Evolutionary conservation across 2,113 vertebrate species (phyloP), one percentile per base, ranked within the genome.

Genomic region (Sylvietta virens): DNA sequence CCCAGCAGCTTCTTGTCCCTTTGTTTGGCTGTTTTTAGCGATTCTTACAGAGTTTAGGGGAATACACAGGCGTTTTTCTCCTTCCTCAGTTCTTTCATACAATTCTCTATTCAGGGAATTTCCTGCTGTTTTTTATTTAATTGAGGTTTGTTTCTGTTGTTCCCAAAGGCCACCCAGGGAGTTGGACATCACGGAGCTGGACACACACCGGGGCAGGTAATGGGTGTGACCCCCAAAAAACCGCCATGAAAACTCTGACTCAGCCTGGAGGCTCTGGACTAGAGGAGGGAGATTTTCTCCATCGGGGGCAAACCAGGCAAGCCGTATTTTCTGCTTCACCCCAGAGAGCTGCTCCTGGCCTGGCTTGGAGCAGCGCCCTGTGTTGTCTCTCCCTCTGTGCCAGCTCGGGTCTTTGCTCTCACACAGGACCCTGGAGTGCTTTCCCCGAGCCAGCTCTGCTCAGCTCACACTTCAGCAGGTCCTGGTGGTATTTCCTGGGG

Each of bases 181-280:
- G 42, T 1, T 50, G 65, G 65, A 39, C 14, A 13, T 35, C 7
- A 5, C 3, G 13, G 70, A 82, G 42, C 73, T 85, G 92, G 61
- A 47, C 47, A 21, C 20, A n/a, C 40, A 35, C 24, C 7, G 37
- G 30, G 17, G n/a, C 18, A 37, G 71, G 39, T n/a, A 48, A 57
- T 0, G 3, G 57, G 33, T 10, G 21, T 56, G 37, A 28, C 45
- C 21, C 31, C 27, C 17, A 19, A 13, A 77, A 80, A 69, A 11
- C 12, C 5, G 6, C 31, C 0, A 0, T 77, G 76, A 19, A 24
- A 77, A 7, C n/a, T 33, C 33, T 44, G 53, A 31, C 23, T 40
- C 39, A 30, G 8, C 19, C 48, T 50, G 72, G 5, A 85, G 28
- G 42, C 39, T 66, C 51, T 44, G 57, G 47, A 22, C 17, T n/a